Base-by-base conservation (phyloP, 2,113 vertebrate genomes). In the Python bivittatus region DNA sequence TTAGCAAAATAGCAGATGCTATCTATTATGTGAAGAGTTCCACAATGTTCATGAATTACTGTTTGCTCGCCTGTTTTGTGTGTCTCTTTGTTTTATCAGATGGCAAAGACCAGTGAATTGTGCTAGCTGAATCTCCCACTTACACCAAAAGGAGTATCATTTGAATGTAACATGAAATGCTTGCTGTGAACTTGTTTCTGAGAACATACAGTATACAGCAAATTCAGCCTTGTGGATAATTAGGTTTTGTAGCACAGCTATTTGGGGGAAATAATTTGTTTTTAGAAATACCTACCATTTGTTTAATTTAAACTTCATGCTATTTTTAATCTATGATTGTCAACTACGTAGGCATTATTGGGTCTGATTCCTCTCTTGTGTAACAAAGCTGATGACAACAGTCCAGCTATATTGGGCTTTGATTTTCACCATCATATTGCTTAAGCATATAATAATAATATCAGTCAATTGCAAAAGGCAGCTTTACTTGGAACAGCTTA, bases 151-250 rank as follows among this genome's bases (percentile, higher is more conserved):
- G 88, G 88, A 91, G 54, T 90, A 79, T 85, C 60, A 61, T 1
- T 38, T 85, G 94, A 94, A 94, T 0, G 0, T 29, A 95, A 95
- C 92, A 17, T 25, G 29, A 38, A 95, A 94, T 64, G 56, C 93
- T 96, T 25, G 0, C 6, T 4, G 91, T 29, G 5, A 95, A 91
- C 90, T 93, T 58, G 92, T 95, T 94, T 96, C 79, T 0, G 0
- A 0, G 60, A 94, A 93, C 0, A 10, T 42, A 9, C 23, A 15
- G 90, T 89, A n/a, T n/a, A 91, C 91, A 95, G 96, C 95, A n/a
- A n/a, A n/a, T n/a, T 97, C 95, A 96, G 93, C 96, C 96, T 97
- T 48, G 23, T 95, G 95, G 64, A 94, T 97, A 97, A 96, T 97
- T 97, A 96, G 95, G 96, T 96, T 95, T 93, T 94, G 94, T 97